These are phyloP conservation scores for Lordiphosa clarofinis DNA, from an alignment of 1,140 invertebrate species.

Conservation along the genomic window DNA sequence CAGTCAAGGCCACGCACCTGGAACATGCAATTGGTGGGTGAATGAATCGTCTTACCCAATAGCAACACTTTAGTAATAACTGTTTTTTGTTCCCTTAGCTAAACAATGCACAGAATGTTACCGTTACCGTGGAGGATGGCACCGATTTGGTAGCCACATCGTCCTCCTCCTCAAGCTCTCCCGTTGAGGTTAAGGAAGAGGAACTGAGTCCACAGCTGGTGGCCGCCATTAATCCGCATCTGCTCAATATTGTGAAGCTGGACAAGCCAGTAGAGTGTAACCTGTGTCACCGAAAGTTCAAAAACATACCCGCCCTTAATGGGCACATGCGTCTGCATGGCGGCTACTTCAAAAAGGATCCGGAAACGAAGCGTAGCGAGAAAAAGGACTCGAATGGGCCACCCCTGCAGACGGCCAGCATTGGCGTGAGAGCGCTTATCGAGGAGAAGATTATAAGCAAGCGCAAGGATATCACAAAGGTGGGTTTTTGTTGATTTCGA, in stretches of 20 bases:
- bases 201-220: constrained; percentile 75
- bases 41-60: background rate
- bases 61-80: constrained; percentile 10
- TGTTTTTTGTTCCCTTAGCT: constrained; percentile 29
- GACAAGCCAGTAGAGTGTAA: constrained; percentile 95
- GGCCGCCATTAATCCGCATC: constrained; percentile 73
- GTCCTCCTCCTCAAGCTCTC: constrained; percentile 22
- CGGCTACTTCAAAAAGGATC: constrained; percentile 97
- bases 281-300: constrained; percentile 95
- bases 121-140: constrained; percentile 67
- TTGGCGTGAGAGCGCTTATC: constrained; percentile 91
- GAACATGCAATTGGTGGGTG: constrained; percentile 80
- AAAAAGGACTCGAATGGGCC: constrained; percentile 90
- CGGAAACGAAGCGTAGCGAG: constrained; percentile 91
- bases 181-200: constrained; percentile 71
- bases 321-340: constrained; percentile 98
- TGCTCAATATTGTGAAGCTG: constrained; percentile 80
- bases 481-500: constrained; percentile 6
- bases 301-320: constrained; percentile 97
- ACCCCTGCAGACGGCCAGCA: constrained; percentile 91
- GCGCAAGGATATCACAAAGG: constrained; percentile 79
- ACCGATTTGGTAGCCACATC: constrained; percentile 53
- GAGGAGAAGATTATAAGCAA: constrained; percentile 96
- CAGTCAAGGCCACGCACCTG: constrained; percentile 76
- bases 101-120: constrained; percentile 70